phyloP scores from a whole-genome alignment of 2,797 vertebrate genomes.

The Pangasius larnaudii region DNA sequence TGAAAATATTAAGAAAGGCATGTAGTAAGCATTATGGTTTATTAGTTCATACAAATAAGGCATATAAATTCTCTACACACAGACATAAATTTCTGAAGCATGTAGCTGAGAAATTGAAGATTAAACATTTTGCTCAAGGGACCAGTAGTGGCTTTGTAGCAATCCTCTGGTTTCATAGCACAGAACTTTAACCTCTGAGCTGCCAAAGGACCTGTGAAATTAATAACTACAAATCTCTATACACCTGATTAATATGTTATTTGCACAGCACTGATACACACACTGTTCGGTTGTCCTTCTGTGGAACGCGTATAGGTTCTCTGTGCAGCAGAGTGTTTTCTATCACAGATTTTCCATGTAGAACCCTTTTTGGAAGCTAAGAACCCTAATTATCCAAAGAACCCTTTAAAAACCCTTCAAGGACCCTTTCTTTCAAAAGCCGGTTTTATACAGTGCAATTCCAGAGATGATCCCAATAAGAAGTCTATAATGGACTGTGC shows the following conservation, averaged over 20 bases:
- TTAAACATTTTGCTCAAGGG: conserved; percentile 12
- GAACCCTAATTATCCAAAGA: neutral
- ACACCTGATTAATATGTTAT: neutral
- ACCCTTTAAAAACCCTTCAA: neutral
- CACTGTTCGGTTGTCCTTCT: neutral
- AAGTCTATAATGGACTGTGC: neutral
- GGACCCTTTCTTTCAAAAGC: neutral
- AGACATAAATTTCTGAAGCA: conserved; percentile 9
- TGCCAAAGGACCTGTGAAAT: neutral
- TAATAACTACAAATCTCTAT: neutral
- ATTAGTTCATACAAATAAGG: neutral
- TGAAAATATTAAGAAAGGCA: neutral
- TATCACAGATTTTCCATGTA: neutral
- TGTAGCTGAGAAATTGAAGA: conserved; percentile 14
- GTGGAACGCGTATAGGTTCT: neutral
- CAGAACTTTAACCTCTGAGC: neutral
- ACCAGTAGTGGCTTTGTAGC: neutral
- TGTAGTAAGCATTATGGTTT: neutral
- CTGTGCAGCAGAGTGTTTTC: neutral
- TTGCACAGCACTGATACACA: neutral
- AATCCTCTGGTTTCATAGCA: neutral
- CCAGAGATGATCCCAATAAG: no score
- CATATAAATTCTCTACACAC: neutral
- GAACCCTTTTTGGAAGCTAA: neutral
- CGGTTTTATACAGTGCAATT: neutral